A percentile compares a stretch with the other conserved stretches of the same genome.
Evolutionary conservation across 2,888 invertebrate species (phyloP).

Genomic region (Stictocephala bisonia): DNA sequence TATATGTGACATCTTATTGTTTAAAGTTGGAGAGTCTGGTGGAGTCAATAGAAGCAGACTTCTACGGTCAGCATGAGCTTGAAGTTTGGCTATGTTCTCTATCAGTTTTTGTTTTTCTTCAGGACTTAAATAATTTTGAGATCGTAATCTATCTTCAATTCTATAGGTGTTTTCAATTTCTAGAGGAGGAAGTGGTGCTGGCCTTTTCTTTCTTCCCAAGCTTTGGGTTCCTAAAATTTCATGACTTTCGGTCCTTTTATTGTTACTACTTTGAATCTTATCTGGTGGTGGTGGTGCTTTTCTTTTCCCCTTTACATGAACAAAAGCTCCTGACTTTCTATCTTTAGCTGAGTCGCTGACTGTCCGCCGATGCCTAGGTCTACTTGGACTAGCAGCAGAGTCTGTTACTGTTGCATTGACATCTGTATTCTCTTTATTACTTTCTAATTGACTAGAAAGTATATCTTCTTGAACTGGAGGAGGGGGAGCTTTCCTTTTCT

Average conservation of each 20-base stretch:
- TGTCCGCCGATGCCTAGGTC: slow-evolving; percentile 67
- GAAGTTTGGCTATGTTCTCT: slow-evolving; percentile 56
- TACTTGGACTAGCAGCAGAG: not conserved
- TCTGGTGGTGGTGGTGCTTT: slow-evolving; percentile 78
- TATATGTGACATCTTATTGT: slow-evolving; percentile 47
- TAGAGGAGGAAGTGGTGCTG: slow-evolving; percentile 69
- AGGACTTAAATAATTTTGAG: slow-evolving; percentile 50
- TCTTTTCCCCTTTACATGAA: slow-evolving; percentile 81
- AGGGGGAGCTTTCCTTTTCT: slow-evolving; percentile 66
- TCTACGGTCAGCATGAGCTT: slow-evolving; percentile 55
- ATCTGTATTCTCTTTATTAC: slow-evolving; percentile 19
- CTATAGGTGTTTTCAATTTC: not conserved
- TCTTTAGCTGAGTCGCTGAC: slow-evolving; percentile 73
- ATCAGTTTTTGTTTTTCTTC: slow-evolving; percentile 57
- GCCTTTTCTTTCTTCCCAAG: slow-evolving; percentile 66
- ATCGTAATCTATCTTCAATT: slow-evolving; percentile 14
- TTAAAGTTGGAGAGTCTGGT: slow-evolving; percentile 43
- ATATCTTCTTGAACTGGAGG: slow-evolving; percentile 63
- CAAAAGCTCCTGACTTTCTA: slow-evolving; percentile 69
- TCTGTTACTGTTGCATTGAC: not conserved
- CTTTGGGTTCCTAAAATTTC: slow-evolving; percentile 48
- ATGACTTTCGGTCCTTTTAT: slow-evolving; percentile 42
- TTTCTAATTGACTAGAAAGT: slow-evolving; percentile 56
- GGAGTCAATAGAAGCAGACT: slow-evolving; percentile 45
- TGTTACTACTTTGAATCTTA: slow-evolving; percentile 49